Percentiles rank a stretch among this genome's conserved stretches.
These are phyloP conservation scores for Lasius fuliginosus DNA, from an alignment of 2,888 invertebrate species.

Conservation along the genomic window DNA sequence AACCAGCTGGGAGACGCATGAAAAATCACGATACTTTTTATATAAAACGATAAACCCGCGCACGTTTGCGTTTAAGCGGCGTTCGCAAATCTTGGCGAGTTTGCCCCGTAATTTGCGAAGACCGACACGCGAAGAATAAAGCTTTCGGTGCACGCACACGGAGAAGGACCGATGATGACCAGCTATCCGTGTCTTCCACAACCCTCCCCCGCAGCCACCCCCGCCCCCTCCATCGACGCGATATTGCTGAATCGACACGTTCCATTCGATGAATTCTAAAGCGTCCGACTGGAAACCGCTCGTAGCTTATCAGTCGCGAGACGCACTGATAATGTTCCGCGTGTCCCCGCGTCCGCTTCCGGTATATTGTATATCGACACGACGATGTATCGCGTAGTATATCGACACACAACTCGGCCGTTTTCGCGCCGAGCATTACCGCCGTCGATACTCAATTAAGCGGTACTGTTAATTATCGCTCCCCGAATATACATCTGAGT, in stretches of 20 bases:
- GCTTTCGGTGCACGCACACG: neutral
- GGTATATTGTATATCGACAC: constrained; percentile 65
- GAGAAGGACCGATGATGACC: neutral
- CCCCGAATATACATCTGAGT: neutral
- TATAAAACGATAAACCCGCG: constrained; percentile 17
- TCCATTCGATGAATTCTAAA: constrained; percentile 65
- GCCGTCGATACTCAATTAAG: constrained; percentile 42
- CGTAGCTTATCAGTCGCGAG: constrained; percentile 71
- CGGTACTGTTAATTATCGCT: constrained; percentile 28
- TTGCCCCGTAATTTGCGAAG: constrained; percentile 4
- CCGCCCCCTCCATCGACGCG: neutral
- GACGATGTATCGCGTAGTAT: constrained; percentile 38
- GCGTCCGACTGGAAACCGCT: constrained; percentile 70
- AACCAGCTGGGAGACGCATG: constrained; percentile 16
- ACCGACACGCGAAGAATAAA: constrained; percentile 16
- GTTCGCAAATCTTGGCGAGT: neutral
- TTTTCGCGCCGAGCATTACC: neutral
- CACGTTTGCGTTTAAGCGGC: constrained; percentile 7
- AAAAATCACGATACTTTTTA: constrained; percentile 5
- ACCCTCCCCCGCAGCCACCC: no score
- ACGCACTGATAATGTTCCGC: constrained; percentile 66
- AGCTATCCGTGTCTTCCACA: no score
- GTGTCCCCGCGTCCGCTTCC: constrained; percentile 33
- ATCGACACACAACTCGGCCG: constrained; percentile 42
- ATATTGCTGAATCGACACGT: constrained; percentile 67